Conservation (phyloP, 2,797 vertebrate species). For the Cynopterus sphinx region DNA sequence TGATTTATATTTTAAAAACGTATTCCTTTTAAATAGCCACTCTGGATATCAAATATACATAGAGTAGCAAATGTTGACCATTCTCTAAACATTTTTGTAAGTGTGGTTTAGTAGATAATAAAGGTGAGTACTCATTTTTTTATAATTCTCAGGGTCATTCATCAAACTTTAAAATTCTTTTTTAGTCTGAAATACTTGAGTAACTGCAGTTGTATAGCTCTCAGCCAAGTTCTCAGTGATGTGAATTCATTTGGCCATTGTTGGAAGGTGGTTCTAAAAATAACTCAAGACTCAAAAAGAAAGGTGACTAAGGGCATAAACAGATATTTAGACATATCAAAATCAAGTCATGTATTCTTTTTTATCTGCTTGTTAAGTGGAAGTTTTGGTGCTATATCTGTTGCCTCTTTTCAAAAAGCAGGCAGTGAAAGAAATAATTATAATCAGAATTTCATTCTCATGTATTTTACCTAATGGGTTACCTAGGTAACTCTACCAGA, state of each 20-base stretch:
- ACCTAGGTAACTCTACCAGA: conserved; percentile 58
- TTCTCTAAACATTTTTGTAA: background rate
- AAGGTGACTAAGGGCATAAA: conserved; percentile 40
- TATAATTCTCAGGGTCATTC: conserved; percentile 7
- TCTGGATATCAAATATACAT: background rate
- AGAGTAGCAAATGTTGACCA: background rate
- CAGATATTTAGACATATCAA: conserved; percentile 47
- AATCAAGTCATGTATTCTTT: conserved; percentile 31
- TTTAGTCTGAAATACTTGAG: background rate
- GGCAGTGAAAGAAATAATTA: conserved; percentile 42
- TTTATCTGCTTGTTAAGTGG: conserved; percentile 53
- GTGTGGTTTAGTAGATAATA: background rate
- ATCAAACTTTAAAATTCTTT: background rate
- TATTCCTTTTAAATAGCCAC: background rate
- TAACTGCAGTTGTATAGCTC: background rate
- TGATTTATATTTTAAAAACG: background rate
- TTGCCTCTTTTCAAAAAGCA: conserved; percentile 63
- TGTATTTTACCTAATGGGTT: conserved; percentile 66
- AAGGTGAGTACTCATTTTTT: background rate
- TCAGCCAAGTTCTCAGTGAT: background rate
- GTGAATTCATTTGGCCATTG: background rate
- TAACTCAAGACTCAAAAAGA: conserved; percentile 30
- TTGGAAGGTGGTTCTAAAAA: conserved; percentile 63
- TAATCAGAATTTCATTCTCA: conserved; percentile 55
- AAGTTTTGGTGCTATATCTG: conserved; percentile 51